Conservation (phyloP, 2,113 vertebrate genomes). For the Zootoca vivipara region DNA sequence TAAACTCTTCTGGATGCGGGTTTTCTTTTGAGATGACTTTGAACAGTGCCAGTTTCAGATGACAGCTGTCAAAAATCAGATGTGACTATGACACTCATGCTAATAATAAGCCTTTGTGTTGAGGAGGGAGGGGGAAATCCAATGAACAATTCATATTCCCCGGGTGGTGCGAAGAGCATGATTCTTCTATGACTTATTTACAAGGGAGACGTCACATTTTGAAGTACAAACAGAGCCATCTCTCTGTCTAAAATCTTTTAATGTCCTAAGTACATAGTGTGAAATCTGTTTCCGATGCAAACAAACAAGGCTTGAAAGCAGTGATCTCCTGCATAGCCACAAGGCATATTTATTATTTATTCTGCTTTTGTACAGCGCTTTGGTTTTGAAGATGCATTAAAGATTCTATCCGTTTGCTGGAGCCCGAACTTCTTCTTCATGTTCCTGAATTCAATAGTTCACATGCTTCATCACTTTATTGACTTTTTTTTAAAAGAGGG, state of each 20-base stretch:
- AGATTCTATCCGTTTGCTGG: constrained; percentile 12
- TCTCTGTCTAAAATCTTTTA: constrained; percentile 16
- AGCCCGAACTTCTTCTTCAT: constrained; percentile 46
- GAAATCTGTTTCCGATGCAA: constrained; percentile 6
- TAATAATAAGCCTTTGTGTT: not conserved
- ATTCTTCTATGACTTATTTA: constrained; percentile 56
- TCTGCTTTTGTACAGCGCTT: constrained; percentile 38
- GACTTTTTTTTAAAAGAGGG: constrained; percentile 1
- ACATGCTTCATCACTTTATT: not conserved
- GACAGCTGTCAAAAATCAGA: constrained; percentile 4
- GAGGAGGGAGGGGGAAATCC: not conserved
- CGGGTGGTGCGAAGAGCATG: constrained; percentile 31
- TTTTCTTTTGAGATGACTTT: not conserved
- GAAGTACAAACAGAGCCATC: constrained; percentile 43
- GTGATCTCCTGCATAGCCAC: constrained; percentile 45
- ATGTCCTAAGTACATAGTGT: constrained; percentile 12
- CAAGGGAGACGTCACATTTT: constrained; percentile 39
- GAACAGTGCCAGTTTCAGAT: not conserved
- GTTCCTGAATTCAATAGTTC: constrained; percentile 32
- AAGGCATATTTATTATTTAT: constrained; percentile 64
- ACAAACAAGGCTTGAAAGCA: constrained; percentile 27
- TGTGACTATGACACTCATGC: not conserved
- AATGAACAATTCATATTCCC: constrained; percentile 24
- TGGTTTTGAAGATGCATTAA: constrained; percentile 62
- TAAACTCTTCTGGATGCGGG: not conserved